Evolutionary conservation across 2,888 invertebrate genomes (phyloP).

Genomic region (Synergus laeviventris): DNA sequence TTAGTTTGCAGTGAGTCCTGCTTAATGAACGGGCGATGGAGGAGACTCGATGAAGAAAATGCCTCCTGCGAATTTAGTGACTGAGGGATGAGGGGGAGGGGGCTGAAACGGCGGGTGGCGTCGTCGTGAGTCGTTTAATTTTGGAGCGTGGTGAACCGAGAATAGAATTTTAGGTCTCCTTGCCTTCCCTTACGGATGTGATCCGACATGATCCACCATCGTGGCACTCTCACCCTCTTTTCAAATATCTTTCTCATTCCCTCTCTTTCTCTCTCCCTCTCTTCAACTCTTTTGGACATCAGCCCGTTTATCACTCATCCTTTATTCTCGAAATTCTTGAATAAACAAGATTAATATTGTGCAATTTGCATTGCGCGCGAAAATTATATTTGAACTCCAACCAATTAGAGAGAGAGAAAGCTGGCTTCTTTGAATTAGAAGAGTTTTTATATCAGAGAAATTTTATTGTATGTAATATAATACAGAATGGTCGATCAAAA

Average conservation of each 20-base stretch:
- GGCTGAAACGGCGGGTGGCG: conserved; percentile 61
- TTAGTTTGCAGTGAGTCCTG: conserved; percentile 12
- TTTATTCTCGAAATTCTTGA: conserved; percentile 33
- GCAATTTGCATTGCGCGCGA: neutral
- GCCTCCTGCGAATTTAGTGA: neutral
- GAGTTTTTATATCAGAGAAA: too few species aligned
- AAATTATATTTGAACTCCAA: too few species aligned
- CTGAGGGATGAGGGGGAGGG: neutral
- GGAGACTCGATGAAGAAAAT: conserved; percentile 32
- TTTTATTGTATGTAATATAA: too few species aligned
- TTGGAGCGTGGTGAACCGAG: conserved; percentile 59
- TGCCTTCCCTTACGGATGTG: conserved; percentile 35
- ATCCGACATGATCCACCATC: conserved; percentile 33
- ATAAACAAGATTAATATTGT: neutral
- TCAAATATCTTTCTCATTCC: conserved; percentile 12
- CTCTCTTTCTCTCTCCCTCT: neutral
- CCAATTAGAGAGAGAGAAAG: too few species aligned
- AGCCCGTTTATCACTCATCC: conserved; percentile 9
- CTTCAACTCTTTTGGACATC: neutral
- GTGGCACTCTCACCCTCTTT: conserved; percentile 30
- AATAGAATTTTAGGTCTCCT: conserved; percentile 15
- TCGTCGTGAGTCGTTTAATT: conserved; percentile 62
- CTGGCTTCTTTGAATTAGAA: too few species aligned
- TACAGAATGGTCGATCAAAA: neutral
- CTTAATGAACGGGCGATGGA: conserved; percentile 24